phyloP scores from a whole-genome alignment of 2,888 invertebrate genomes.

The Muscina levida region DNA sequence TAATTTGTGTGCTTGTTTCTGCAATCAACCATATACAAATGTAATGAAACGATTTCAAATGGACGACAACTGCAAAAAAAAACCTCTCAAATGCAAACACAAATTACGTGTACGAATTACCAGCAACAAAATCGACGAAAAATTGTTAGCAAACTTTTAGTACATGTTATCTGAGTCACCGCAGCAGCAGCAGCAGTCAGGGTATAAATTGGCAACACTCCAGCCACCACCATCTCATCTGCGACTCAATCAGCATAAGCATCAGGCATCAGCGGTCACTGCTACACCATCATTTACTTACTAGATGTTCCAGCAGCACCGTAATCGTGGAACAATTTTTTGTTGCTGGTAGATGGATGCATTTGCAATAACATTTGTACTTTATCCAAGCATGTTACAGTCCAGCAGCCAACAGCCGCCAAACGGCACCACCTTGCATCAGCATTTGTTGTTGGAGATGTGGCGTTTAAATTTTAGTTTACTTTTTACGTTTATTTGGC shows the following conservation, averaged over 20 bases:
- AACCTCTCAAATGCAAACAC: slow-evolving; percentile 26
- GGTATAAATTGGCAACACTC: neutral
- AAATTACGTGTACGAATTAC: slow-evolving; percentile 27
- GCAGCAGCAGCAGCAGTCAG: slow-evolving; percentile 2
- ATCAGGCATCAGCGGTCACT: slow-evolving; percentile 29
- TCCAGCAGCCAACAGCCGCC: slow-evolving; percentile 29
- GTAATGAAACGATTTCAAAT: slow-evolving; percentile 60
- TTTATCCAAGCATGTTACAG: slow-evolving; percentile 4
- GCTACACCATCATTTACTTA: slow-evolving; percentile 5
- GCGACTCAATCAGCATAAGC: slow-evolving; percentile 21
- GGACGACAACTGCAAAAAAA: slow-evolving; percentile 11
- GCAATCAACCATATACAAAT: slow-evolving; percentile 54
- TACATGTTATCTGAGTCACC: slow-evolving; percentile 59
- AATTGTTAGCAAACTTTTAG: slow-evolving; percentile 47
- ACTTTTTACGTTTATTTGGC: neutral
- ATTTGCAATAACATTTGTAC: slow-evolving; percentile 23
- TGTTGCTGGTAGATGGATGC: slow-evolving; percentile 15
- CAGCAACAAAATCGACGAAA: slow-evolving; percentile 26
- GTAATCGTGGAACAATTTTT: slow-evolving; percentile 24
- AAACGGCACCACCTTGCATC: slow-evolving; percentile 31
- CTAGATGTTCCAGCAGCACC: neutral
- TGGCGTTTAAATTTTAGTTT: neutral
- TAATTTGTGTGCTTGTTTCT: slow-evolving; percentile 60
- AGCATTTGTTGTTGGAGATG: slow-evolving; percentile 30
- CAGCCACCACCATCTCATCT: slow-evolving; percentile 8